A percentile compares a stretch with the other conserved stretches of the same genome.
These are phyloP conservation scores for Ephydatia muelleri DNA, from an alignment of 37 sponge, comb jelly and placozoan genomes.

Conservation along the genomic window DNA sequence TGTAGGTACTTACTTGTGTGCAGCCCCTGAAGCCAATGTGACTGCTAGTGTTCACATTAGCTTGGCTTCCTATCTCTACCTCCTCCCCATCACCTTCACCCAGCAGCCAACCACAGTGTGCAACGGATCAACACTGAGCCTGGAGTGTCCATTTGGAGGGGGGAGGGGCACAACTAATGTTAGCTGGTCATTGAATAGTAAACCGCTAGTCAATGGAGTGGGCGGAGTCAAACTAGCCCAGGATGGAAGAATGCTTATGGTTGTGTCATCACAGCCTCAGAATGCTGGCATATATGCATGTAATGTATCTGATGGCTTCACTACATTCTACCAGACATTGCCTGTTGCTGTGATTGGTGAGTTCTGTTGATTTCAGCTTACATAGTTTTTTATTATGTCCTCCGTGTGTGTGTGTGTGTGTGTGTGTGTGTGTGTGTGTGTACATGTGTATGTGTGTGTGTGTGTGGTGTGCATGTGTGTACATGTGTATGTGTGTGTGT, in stretches of 20 bases:
- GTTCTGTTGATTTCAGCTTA: not conserved
- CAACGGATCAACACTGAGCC: not conserved
- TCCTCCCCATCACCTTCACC: not conserved
- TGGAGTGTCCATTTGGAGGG: not conserved
- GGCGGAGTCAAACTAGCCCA: not conserved
- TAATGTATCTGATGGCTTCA: not conserved
- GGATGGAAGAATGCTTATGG: not conserved
- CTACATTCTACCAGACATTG: not conserved
- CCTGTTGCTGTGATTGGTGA: not conserved
- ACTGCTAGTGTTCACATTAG: not conserved
- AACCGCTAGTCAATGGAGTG: not conserved
- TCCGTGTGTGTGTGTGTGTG: slow-evolving; percentile 50
- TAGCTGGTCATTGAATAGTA: not conserved
- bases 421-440: slow-evolving; percentile 71
- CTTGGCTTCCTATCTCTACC: not conserved
- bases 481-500: slow-evolving; percentile 34
- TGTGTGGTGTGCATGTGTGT: too few species aligned
- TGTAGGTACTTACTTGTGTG: not conserved
- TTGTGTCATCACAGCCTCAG: not conserved
- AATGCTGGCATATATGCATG: not conserved
- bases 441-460: slow-evolving; percentile 43
- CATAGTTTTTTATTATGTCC: not conserved
- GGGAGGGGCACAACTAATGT: not conserved
- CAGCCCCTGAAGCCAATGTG: not conserved
- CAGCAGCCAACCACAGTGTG: not conserved